Base-by-base conservation (phyloP, 1,140 invertebrate genomes). In the Archegozetes longisetosus region DNA sequence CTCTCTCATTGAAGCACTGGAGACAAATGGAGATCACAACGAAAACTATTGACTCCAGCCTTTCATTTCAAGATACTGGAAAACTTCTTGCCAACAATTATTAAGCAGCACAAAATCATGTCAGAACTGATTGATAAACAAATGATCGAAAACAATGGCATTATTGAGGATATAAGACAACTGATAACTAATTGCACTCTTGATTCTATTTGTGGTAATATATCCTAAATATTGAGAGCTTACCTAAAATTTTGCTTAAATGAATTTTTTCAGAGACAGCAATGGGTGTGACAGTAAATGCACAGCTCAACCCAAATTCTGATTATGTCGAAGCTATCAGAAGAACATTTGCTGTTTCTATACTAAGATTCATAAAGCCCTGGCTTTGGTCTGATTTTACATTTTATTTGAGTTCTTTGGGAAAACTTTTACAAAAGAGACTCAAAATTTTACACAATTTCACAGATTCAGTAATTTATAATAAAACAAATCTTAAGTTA, bases 31-130 rank as follows among this genome's bases (percentile, higher is more conserved):
- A 79, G 80, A 50, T 66, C 70, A 0, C 74, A 85, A 9, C 75
- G 88, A 55, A 88, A 90, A 73, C 78, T 93, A 68, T 83, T 92
- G 12, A 91, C 87, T 2, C 87, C 88, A 25, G 81, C 86, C 0
- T 92, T 92, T 70, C 88, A 91, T 72, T 88, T 88, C 66, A 80
- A 82, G 61, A 87, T 93, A 52, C 73, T 93, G 49, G 82, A 91
- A 64, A 79, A 84, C 62, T 91, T 91, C 67, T 67, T 88, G 13
- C 78, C 80, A 28, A 78, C 89, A 1, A 87, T 93, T 70, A 82
- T 83, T 64, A 80, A 84, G 61, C 84, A 90, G 25, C 32, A 32
- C 6, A n/a, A 27, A 6, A 53, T 13, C 6, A 23, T 57, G 55
- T 6, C 47, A 22, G 3, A 3, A 9, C 12, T 57, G 20, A 27